Conservation (phyloP, 1,140 invertebrate species). For the Meloidogyne chitwoodi region DNA sequence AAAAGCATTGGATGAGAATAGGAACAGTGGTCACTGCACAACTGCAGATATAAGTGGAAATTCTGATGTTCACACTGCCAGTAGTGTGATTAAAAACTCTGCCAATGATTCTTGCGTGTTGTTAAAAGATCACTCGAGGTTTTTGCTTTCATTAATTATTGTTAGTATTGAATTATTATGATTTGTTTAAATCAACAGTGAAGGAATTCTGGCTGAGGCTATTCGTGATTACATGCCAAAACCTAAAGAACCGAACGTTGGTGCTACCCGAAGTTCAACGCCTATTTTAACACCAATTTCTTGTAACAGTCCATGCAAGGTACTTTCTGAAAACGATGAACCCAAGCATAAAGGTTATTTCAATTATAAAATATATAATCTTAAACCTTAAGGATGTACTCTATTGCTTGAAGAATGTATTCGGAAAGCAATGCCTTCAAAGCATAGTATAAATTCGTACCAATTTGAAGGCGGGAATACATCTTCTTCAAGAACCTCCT, state of each 20-base stretch:
- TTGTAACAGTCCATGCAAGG: conserved; percentile 5
- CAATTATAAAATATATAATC: neutral
- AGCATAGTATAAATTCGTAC: neutral
- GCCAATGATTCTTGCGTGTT: neutral
- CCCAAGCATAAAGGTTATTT: neutral
- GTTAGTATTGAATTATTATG: neutral
- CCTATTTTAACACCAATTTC: conserved; percentile 15
- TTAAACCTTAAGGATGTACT: conserved; percentile 6
- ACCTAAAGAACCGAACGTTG: neutral
- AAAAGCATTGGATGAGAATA: conserved; percentile 12
- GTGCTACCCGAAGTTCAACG: neutral
- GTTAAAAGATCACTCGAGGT: neutral
- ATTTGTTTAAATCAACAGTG: neutral
- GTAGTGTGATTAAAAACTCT: neutral
- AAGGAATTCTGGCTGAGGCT: neutral
- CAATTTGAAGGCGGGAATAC: neutral
- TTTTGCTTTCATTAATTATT: neutral
- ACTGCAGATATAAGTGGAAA: neutral
- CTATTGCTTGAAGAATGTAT: conserved; percentile 25
- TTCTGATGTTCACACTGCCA: neutral
- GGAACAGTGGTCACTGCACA: neutral
- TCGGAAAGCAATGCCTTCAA: conserved; percentile 16
- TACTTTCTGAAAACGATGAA: neutral
- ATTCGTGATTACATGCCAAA: conserved; percentile 18
- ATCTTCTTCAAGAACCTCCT: neutral